These are phyloP conservation scores for Sarcophaga rosellei DNA, from an alignment of 2,888 invertebrate genomes.

Conservation along the genomic window DNA sequence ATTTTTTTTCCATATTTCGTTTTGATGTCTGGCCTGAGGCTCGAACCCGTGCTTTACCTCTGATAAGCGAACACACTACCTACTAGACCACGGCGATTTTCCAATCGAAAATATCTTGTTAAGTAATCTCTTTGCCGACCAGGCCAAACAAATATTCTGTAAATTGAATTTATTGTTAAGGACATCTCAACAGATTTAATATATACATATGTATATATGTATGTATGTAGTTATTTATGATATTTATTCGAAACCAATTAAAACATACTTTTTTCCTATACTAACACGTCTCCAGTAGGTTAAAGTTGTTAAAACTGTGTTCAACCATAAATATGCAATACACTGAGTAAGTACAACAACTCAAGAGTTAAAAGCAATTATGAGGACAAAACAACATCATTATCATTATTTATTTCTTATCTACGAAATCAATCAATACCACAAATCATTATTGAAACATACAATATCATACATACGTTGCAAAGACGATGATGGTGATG, in stretches of 20 bases:
- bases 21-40: no score
- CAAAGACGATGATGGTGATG: no score
- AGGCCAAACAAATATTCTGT: no score
- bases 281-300: neutral
- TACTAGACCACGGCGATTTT: no score
- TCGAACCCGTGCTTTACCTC: no score
- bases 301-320: conserved; percentile 9
- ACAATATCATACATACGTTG: neutral
- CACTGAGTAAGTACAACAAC: neutral
- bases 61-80: no score
- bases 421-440: conserved; percentile 5
- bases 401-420: conserved; percentile 24
- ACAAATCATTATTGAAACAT: neutral
- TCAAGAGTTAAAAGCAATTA: conserved; percentile 41
- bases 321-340: conserved; percentile 23
- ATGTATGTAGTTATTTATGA: conserved; percentile 31
- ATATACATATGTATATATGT: neutral
- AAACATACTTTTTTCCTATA: conserved; percentile 33
- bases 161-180: no score
- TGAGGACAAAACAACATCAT: conserved; percentile 23
- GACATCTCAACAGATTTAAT: neutral
- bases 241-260: conserved; percentile 55
- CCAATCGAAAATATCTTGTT: no score
- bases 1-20: no score
- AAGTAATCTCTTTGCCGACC: no score